A percentile compares a stretch with the other conserved stretches of the same genome.
These are phyloP conservation scores for Gymnopithys bicolor DNA, from an alignment of 2,797 vertebrate genomes.

Conservation along the genomic window DNA sequence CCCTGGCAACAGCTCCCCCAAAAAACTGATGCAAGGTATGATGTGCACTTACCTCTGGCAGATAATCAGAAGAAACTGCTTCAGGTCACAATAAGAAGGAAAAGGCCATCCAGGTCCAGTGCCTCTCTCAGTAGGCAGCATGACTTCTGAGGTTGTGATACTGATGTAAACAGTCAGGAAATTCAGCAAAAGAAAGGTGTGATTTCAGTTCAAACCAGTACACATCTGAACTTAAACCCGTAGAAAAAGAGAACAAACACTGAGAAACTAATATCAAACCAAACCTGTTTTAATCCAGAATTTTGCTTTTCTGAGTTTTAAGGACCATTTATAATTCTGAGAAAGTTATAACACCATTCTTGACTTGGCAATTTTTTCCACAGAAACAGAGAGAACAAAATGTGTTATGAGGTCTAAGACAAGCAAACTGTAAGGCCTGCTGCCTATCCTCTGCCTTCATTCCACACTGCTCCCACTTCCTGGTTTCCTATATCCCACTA, in stretches of 20 bases:
- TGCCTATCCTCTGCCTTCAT: neutral
- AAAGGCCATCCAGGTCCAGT: neutral
- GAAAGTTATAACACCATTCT: neutral
- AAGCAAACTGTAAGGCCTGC: neutral
- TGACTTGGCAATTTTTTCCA: neutral
- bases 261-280: neutral
- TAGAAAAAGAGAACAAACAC: neutral
- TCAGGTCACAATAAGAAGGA: neutral
- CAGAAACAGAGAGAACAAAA: neutral
- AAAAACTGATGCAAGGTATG: fast-evolving
- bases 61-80: neutral
- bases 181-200: neutral
- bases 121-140: neutral
- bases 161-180: neutral
- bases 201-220: neutral
- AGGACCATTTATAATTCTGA: neutral
- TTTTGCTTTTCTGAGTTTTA: neutral
- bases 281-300: neutral
- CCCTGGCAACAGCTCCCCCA: neutral
- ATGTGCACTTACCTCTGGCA: fast-evolving
- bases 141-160: neutral
- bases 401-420: neutral
- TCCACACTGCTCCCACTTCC: neutral
- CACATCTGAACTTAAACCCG: neutral
- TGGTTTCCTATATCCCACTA: neutral